These are phyloP conservation scores for Poeciliopsis turneri DNA, from an alignment of 2,797 vertebrate species.

Conservation along the genomic window DNA sequence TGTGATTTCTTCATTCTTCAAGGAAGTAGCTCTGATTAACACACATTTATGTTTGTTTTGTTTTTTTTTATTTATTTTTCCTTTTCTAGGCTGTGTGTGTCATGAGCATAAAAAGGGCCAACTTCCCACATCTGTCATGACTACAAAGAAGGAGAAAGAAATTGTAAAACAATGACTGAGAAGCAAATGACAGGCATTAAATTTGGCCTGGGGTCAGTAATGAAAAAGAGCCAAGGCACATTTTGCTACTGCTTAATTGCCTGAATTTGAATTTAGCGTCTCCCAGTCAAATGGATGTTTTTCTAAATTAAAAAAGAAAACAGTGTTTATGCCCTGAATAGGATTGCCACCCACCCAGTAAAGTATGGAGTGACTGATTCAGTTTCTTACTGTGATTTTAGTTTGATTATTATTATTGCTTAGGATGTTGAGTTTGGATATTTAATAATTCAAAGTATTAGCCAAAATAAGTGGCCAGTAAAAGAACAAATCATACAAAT, in stretches of 20 bases:
- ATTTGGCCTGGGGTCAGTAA: conserved; percentile 38
- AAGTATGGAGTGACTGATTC: no score
- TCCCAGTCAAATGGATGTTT: conserved; percentile 34
- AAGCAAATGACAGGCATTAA: conserved; percentile 56
- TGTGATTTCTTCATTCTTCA: neutral
- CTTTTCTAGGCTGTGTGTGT: neutral
- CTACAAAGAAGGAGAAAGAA: conserved; percentile 52
- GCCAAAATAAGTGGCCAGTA: no score
- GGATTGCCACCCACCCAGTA: no score
- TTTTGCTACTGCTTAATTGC: conserved; percentile 41
- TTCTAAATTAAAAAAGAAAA: conserved; percentile 22
- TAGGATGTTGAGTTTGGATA: no score
- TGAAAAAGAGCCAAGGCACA: conserved; percentile 33
- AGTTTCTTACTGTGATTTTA: no score
- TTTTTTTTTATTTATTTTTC: neutral
- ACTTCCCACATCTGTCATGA: conserved; percentile 34
- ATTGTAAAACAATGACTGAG: conserved; percentile 39
- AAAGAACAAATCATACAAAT: no score
- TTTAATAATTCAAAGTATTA: no score
- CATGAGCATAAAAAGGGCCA: neutral
- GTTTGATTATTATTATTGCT: no score
- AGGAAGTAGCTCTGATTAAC: neutral
- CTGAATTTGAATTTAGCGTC: conserved; percentile 30
- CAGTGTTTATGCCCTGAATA: neutral
- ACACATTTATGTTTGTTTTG: neutral